These are phyloP conservation scores for Verasper variegatus DNA, from an alignment of 2,113 vertebrate genomes.

Conservation along the genomic window DNA sequence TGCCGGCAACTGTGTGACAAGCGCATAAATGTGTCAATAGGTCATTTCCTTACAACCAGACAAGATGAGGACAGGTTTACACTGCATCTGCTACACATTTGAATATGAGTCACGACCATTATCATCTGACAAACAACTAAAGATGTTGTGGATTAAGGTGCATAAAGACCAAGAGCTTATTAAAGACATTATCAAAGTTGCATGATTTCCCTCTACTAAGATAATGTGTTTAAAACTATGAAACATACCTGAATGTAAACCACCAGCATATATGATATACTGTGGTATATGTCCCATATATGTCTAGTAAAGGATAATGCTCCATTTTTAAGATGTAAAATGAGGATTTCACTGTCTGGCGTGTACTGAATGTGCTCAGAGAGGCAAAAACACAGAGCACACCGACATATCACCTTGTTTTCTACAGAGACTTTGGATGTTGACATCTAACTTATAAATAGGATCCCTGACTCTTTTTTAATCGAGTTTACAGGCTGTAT, in stretches of 20 bases:
- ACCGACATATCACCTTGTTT: slow-evolving; percentile 8
- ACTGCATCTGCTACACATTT: slow-evolving; percentile 17
- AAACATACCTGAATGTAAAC: slow-evolving; percentile 59
- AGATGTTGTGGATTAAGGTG: not conserved
- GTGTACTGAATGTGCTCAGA: slow-evolving; percentile 19
- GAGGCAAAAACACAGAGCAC: slow-evolving; percentile 1
- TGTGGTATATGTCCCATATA: slow-evolving; percentile 43
- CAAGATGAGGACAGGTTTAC: slow-evolving; percentile 38
- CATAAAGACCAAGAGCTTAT: slow-evolving; percentile 24
- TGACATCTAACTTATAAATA: slow-evolving; percentile 9
- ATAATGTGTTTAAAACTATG: not conserved
- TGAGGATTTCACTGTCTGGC: slow-evolving; percentile 7
- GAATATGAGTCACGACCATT: not conserved
- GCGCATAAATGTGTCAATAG: not conserved
- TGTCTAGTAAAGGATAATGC: slow-evolving; percentile 38
- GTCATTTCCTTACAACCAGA: slow-evolving; percentile 11
- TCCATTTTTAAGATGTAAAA: slow-evolving; percentile 51
- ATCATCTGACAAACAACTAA: slow-evolving; percentile 13
- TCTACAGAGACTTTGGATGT: slow-evolving; percentile 16
- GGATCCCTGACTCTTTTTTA: slow-evolving; percentile 27
- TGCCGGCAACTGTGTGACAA: slow-evolving; percentile 48
- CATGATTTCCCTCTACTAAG: slow-evolving; percentile 33
- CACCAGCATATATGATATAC: slow-evolving; percentile 63
- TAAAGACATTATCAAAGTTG: slow-evolving; percentile 28
- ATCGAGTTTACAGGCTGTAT: slow-evolving; percentile 44